Conservation (phyloP, 2,888 invertebrate species). For the Dryadula phaetusa region DNA sequence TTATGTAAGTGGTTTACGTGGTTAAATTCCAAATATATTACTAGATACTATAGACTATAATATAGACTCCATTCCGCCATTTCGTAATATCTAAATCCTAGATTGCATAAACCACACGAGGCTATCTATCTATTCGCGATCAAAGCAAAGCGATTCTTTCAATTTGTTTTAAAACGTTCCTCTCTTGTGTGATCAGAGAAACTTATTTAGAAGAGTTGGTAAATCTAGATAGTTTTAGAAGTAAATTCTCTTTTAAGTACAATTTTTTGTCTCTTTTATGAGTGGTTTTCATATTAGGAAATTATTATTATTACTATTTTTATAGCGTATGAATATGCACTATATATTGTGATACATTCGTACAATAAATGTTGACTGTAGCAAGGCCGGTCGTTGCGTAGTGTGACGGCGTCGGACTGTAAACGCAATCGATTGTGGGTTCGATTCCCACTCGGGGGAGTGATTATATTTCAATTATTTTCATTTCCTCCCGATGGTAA, state of each 20-base stretch:
- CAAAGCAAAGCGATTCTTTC: not conserved
- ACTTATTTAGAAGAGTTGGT: conserved; percentile 2
- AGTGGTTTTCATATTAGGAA: not conserved
- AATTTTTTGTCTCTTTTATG: not conserved
- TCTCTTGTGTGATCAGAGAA: conserved; percentile 3
- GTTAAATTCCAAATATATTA: conserved; percentile 1
- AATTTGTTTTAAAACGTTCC: conserved; percentile 12
- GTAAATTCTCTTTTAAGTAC: not conserved
- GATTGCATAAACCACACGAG: conserved; percentile 9
- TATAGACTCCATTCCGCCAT: not conserved
- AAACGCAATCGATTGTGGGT: too few species aligned
- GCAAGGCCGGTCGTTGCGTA: too few species aligned
- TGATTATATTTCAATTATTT: too few species aligned
- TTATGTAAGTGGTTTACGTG: conserved; percentile 9
- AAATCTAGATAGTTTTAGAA: conserved; percentile 12
- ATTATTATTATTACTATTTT: too few species aligned
- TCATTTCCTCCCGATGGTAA: too few species aligned
- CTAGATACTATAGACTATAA: not conserved
- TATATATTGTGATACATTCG: too few species aligned
- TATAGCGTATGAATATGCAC: too few species aligned
- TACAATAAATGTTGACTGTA: too few species aligned
- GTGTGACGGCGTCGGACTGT: too few species aligned
- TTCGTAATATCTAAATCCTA: not conserved
- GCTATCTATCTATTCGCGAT: conserved; percentile 4
- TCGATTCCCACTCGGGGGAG: too few species aligned